Percentiles rank a stretch among this genome's conserved stretches.
Evolutionary conservation across 2,888 invertebrate species (phyloP).

Genomic region (Cremastinae sp.): DNA sequence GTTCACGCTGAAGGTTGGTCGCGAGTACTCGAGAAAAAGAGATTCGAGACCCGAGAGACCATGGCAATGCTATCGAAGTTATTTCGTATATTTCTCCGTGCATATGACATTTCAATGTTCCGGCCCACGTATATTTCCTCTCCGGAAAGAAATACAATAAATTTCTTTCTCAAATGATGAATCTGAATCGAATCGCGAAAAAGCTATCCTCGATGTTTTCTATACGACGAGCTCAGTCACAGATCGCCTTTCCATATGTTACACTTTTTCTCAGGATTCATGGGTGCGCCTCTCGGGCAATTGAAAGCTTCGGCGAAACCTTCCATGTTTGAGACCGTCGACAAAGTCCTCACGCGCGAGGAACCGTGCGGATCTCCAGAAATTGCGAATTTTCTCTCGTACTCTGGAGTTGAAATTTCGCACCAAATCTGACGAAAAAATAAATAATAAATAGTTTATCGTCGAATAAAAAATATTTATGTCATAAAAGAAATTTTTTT

Average conservation of each 20-base stretch:
- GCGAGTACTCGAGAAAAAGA: not conserved
- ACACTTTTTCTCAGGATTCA: conserved; percentile 53
- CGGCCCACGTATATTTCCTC: not conserved
- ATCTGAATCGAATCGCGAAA: not conserved
- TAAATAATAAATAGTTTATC: not conserved
- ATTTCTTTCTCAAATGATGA: not conserved
- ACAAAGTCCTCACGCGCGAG: conserved; percentile 38
- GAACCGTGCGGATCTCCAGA: conserved; percentile 43
- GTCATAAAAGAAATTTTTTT: conserved; percentile 16
- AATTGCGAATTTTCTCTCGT: conserved; percentile 36
- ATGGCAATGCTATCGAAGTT: not conserved
- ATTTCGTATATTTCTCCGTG: not conserved
- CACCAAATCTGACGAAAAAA: conserved; percentile 37
- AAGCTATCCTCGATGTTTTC: not conserved
- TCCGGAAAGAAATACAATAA: not conserved
- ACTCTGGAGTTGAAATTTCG: conserved; percentile 46
- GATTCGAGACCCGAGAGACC: conserved; percentile 5
- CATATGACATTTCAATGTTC: conserved; percentile 15
- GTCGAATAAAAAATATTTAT: not conserved
- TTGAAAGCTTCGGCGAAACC: conserved; percentile 51
- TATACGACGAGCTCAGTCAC: not conserved
- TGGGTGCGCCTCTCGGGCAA: conserved; percentile 49
- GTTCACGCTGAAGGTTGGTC: not conserved
- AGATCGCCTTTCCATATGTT: conserved; percentile 45
- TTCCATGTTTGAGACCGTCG: conserved; percentile 40